Evolutionary conservation across 2,113 vertebrate species (phyloP), one percentile per base, ranked within the genome.

Genomic region (Triplophysa tibetana): DNA sequence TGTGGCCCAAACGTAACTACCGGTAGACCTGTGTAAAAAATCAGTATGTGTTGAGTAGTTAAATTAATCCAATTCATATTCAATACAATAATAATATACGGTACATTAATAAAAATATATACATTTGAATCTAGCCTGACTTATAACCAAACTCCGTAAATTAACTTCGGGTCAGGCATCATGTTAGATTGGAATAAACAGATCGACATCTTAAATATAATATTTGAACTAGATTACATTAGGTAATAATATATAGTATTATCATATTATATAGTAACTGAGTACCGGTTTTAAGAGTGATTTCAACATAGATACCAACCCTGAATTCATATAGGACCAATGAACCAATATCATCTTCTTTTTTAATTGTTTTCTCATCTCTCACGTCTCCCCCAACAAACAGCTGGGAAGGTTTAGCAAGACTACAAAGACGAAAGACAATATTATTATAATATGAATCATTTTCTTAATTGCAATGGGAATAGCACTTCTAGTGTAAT

Each of bases 361-460:
- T 92, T 77, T 93, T 94, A 88, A 96, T 89, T 52, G 91, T 91
- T 65, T 92, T 94, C 84, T 96, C 93, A n/a, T 93, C 92, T 63
- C 83, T 17, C 3, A 90, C 81, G 3, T 56, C 78, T 43, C 92
- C 93, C 83, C 92, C 92, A 88, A 94, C 93, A 82, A 95, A 95
- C 0, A 98, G 93, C 88, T 98, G 97, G 81, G 96, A 96, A 80
- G 97, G 97, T 77, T 90, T 95, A 70, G 94, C 93, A 62, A 91
- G 89, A 81, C 97, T 98, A 83, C 24, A 72, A 19, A 75, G 17
- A 82, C 48, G 85, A 78, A 12, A 54, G 21, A 10, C 21, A 29
- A 2, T 11, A 0, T 43, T 65, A 8, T 38, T 19, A 38, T 38
- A 12, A 17, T 3, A 41, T 66, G 33, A 38, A 8, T 48, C 6